These are phyloP conservation scores for Cyphomyrus discorhynchus DNA, from an alignment of 2,113 vertebrate species.

Conservation along the genomic window DNA sequence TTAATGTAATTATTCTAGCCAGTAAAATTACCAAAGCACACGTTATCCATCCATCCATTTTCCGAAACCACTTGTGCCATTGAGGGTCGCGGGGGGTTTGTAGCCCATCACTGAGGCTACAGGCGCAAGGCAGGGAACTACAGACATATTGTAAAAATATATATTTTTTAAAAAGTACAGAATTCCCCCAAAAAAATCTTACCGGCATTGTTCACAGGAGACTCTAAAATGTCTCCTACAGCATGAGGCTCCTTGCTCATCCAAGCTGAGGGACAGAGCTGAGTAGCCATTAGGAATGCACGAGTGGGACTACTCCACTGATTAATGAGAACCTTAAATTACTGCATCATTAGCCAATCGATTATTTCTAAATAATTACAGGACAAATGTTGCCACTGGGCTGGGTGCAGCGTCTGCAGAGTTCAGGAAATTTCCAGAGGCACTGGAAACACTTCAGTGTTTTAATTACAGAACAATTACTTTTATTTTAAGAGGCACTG, in stretches of 20 bases:
- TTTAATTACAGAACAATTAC: constrained; percentile 3
- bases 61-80: too few relatives aligned
- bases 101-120: too few relatives aligned
- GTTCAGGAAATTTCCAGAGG: constrained; percentile 12
- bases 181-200: neutral
- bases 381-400: constrained; percentile 27
- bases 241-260: neutral
- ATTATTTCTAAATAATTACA: constrained; percentile 53
- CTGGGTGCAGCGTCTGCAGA: constrained; percentile 26
- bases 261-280: constrained; percentile 14
- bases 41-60: too few relatives aligned
- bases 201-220: neutral
- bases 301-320: constrained; percentile 45
- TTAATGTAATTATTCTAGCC: neutral
- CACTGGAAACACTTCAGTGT: neutral
- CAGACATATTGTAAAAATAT: neutral
- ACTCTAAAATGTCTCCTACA: neutral
- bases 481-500: constrained; percentile 1
- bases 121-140: too few relatives aligned
- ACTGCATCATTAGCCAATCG: constrained; percentile 49
- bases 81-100: too few relatives aligned
- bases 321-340: constrained; percentile 48
- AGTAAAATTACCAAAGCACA: neutral
- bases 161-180: neutral
- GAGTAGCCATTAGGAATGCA: constrained; percentile 32